Base-by-base conservation (phyloP, 1,140 invertebrate species). In the Cydia pomonella region DNA sequence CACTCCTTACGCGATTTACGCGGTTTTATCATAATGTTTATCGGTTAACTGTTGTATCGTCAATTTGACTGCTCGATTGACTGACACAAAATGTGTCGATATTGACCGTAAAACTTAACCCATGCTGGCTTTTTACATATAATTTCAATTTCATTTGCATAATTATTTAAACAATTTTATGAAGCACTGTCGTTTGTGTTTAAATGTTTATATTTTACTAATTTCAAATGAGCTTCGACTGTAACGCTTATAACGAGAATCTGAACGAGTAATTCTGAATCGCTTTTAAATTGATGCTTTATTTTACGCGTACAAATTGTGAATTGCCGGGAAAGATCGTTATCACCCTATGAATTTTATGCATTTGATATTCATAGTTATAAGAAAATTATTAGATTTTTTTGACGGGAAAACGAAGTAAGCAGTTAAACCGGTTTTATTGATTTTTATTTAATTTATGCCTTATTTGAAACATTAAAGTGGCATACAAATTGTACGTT, bases 161-260 rank as follows among this genome's bases (percentile, higher is more conserved):
- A 38, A 69, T 69, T 21, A 69, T 69, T 69, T 69, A 10, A 18
- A n/a, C 29, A 66, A 66, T 69, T 69, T 41, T 13, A 38, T 18
- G n/a, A 69, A 69, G n/a, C 29, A 69, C 64, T 69, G 64, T 69
- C n/a, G 29, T 69, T 69, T 69, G 64, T 69, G 18, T 69, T 69
- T 69, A 69, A 69, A 69, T 66, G n/a, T 69, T 69, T 33, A 33
- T 33, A 69, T 33, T 69, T 69, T 69, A 69, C 64, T 21, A 21
- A 69, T 69, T 69, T 29, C n/a, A 33, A 69, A 38, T 38, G 64
- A 69, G 64, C 64, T 69, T 38, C n/a, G 16, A 29, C 16, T 33
- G 63, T 66, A 66, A 66, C 21, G 12, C 21, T 59, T 59, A 18
- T 38, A 69, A 18, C 64, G 27, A 33, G 29, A 69, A 38, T 18